Percentiles rank a stretch among this genome's conserved stretches.
phyloP scores from a whole-genome alignment of 2,888 invertebrate species.

The Zaprionus obscuricornis region DNA sequence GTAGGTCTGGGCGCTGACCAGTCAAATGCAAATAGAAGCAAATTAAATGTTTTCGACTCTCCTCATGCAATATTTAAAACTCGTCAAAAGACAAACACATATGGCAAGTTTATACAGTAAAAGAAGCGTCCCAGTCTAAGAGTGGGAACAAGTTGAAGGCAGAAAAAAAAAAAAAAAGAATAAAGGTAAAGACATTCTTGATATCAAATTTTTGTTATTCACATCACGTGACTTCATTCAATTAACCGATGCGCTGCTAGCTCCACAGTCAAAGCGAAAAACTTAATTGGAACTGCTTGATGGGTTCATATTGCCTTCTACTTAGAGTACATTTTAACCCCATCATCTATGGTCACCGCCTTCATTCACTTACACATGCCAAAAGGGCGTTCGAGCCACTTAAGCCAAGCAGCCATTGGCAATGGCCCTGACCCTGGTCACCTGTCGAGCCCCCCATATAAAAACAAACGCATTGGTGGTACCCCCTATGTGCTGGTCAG shows the following conservation, averaged over 20 bases:
- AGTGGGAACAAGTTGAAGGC: not conserved
- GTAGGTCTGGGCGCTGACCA: conserved; percentile 44
- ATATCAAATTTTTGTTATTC: conserved; percentile 73
- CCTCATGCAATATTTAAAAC: conserved; percentile 67
- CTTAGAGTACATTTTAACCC: conserved; percentile 1
- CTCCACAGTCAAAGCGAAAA: conserved; percentile 34
- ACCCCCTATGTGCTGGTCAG: conserved; percentile 19
- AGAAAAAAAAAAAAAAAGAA: not conserved
- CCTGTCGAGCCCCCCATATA: not conserved
- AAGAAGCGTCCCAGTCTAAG: too few species aligned
- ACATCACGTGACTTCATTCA: conserved; percentile 83
- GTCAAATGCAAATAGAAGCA: conserved; percentile 65
- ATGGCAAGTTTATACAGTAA: too few species aligned
- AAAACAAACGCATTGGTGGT: conserved; percentile 14
- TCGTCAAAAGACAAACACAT: conserved; percentile 39
- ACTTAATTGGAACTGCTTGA: conserved; percentile 72
- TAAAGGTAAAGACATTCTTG: conserved; percentile 5
- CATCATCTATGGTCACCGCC: not conserved
- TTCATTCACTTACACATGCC: conserved; percentile 38
- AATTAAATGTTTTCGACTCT: conserved; percentile 48
- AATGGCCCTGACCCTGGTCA: conserved; percentile 30
- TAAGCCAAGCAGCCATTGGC: conserved; percentile 67
- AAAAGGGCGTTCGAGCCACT: conserved; percentile 82
- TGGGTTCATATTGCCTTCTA: conserved; percentile 12
- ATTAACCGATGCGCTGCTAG: conserved; percentile 77